These are phyloP conservation scores for Nothobranchius kuhntae DNA, from an alignment of 2,113 vertebrate species.

Conservation along the genomic window DNA sequence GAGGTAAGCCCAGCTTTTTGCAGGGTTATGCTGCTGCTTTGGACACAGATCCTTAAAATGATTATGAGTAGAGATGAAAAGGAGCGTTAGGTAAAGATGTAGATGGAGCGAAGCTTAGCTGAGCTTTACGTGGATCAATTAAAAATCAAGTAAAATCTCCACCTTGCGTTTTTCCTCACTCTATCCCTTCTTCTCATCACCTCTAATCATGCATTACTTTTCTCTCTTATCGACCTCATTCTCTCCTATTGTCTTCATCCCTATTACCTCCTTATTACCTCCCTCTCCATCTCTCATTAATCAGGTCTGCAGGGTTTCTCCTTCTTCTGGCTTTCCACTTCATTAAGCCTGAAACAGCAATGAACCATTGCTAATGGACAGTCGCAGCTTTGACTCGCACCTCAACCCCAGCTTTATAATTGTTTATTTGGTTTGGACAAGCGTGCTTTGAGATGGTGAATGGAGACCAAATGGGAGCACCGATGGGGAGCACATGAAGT, in stretches of 20 bases:
- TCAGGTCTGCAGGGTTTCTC: conserved; percentile 50
- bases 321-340: conserved; percentile 60
- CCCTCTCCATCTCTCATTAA: conserved; percentile 44
- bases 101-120: conserved; percentile 33
- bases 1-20: conserved; percentile 42
- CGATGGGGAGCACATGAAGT: neutral
- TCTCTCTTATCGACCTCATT: conserved; percentile 19
- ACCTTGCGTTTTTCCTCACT: neutral
- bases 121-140: conserved; percentile 51
- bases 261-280: conserved; percentile 10
- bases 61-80: conserved; percentile 9
- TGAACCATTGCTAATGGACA: conserved; percentile 62
- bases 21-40: conserved; percentile 21
- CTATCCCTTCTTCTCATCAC: conserved; percentile 26
- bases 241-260: conserved; percentile 24
- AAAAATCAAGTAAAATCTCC: conserved; percentile 24
- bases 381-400: conserved; percentile 53
- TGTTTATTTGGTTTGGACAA: conserved; percentile 22
- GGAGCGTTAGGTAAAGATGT: conserved; percentile 36
- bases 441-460: neutral
- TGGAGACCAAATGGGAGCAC: neutral
- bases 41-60: conserved; percentile 43
- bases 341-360: conserved; percentile 62
- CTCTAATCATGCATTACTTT: conserved; percentile 33
- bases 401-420: conserved; percentile 37